These are phyloP conservation scores for Loris lydekkerianus DNA, from an alignment of 2,797 vertebrate species.

Conservation along the genomic window DNA sequence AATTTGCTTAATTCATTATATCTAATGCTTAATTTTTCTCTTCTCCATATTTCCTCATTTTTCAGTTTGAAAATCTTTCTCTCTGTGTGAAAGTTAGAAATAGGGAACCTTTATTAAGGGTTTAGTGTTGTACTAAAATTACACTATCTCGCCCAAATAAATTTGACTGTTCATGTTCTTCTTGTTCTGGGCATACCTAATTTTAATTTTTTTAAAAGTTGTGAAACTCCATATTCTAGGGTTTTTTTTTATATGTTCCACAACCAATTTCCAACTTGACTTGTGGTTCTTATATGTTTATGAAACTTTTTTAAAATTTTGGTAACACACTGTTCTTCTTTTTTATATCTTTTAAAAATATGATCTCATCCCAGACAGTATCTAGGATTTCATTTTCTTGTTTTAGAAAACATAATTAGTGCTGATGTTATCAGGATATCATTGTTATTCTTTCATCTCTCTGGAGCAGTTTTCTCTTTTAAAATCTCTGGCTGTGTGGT, in stretches of 20 bases:
- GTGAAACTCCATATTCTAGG: not conserved
- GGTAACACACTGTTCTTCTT: constrained; percentile 48
- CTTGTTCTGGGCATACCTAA: not conserved
- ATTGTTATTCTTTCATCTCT: constrained; percentile 61
- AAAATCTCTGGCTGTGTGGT: not conserved
- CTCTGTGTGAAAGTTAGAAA: not conserved
- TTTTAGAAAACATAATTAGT: constrained; percentile 43
- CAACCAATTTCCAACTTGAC: not conserved
- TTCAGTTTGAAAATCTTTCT: constrained; percentile 38
- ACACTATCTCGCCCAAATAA: not conserved
- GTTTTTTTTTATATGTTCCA: not conserved
- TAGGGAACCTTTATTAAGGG: not conserved
- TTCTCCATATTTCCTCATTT: constrained; percentile 9
- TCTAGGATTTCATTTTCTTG: not conserved
- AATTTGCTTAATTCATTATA: constrained; percentile 20
- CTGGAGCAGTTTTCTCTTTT: constrained; percentile 43
- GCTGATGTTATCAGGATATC: constrained; percentile 46
- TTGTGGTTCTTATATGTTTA: constrained; percentile 65
- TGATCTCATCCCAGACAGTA: constrained; percentile 64
- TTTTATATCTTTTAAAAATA: constrained; percentile 63
- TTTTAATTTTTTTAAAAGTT: constrained; percentile 19
- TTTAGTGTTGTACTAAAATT: constrained; percentile 29
- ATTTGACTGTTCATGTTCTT: constrained; percentile 7
- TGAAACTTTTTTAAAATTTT: constrained; percentile 53
- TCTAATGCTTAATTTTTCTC: not conserved